Evolutionary conservation across 1,140 invertebrate species (phyloP), one percentile per base, ranked within the genome.

Genomic region (Drosophila miranda): DNA sequence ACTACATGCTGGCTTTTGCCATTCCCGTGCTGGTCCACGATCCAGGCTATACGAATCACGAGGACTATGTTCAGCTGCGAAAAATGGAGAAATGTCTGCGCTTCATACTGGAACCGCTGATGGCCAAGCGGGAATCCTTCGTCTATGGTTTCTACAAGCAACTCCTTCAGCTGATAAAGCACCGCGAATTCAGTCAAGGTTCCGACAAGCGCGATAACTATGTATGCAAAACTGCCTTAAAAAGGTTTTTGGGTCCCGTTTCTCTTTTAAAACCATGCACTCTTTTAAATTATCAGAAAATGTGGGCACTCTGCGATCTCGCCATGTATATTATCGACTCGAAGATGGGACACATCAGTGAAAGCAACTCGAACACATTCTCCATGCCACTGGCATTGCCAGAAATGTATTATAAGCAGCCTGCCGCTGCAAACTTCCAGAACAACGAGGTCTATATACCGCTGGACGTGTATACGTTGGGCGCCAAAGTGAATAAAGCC

Each of bases 71-170:
- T 9, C 95, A 97, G 76, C 93, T 98, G 14, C 95, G 95, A 90
- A 92, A 94, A 52, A 94, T 97, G 70, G 95, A 95, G 79, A 94
- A 96, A 79, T 99, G 98, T 91, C 92, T 99, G 8, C 98, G 96
- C 95, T 98, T 98, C 87, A 94, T 99, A 48, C 91, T 99, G 72
- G 98, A 99, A 90, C 97, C 98, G 6, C 92, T 99, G 2, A 97
- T 99, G 63, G 95, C 94, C 0, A 97, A 97, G 90, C 98, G 97
- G 80, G 98, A 99, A 80, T 96, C 96, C 80, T 99, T 98, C 91
- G 98, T 96, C 87, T 98, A 97, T 91, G 95, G 96, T n/a, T 99
- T 99, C 92, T 99, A 98, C 90, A 97, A 98, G 93, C 95, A 95
- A 79, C 93, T 99, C 14, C 94, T 99, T 49, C 97, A 99, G 81